Conservation (phyloP, 1,140 invertebrate genomes). For the Calycopis cecrops region DNA sequence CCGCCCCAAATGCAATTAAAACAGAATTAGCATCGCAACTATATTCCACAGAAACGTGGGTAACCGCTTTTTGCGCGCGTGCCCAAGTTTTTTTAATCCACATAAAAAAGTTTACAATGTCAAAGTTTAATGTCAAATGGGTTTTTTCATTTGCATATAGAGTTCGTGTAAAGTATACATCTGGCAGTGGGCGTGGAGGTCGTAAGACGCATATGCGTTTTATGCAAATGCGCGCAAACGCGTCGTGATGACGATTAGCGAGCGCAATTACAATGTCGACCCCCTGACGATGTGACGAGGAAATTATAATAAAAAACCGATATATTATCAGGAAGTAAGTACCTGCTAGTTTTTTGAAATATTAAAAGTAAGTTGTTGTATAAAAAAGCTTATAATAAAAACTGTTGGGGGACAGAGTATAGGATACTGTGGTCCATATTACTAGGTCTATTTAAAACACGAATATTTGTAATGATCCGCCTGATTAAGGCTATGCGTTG, state of each 20-base stretch:
- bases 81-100: constrained; percentile 51
- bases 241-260: constrained; percentile 23
- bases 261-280: constrained; percentile 21
- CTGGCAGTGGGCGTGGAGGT: constrained; percentile 48
- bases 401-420: too few species aligned
- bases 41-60: constrained; percentile 5
- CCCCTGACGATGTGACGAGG: background rate
- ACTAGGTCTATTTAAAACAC: too few species aligned
- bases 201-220: constrained; percentile 43
- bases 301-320: constrained; percentile 8
- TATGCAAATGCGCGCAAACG: constrained; percentile 45
- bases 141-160: constrained; percentile 53
- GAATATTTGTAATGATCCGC: too few species aligned
- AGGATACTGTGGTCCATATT: too few species aligned
- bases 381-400: too few species aligned
- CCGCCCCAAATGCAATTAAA: constrained; percentile 1
- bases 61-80: constrained; percentile 33
- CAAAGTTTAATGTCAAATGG: constrained; percentile 24
- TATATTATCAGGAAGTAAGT: constrained; percentile 14
- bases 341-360: constrained; percentile 1
- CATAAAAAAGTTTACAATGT: constrained; percentile 41
- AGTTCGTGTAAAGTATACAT: constrained; percentile 44
- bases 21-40: background rate
- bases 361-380: too few species aligned
- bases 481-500: too few species aligned